Evolutionary conservation across 2,888 invertebrate species (phyloP).

Genomic region (Parasteatoda lunata): DNA sequence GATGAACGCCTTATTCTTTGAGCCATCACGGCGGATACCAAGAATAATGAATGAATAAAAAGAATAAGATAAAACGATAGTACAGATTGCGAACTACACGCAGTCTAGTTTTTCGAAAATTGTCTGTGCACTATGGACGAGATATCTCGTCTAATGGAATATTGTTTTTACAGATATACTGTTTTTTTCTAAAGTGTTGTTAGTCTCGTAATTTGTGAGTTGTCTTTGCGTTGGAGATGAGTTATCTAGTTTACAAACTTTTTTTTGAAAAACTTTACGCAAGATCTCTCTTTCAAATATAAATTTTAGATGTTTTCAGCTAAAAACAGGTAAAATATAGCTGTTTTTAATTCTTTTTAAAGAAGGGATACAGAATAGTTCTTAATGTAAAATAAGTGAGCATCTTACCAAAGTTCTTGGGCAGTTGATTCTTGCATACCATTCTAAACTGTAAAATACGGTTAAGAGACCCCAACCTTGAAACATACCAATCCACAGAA

Average conservation of each 20-base stretch:
- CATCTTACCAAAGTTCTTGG: constrained; percentile 73
- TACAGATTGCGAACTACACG: too few relatives aligned
- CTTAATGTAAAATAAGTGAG: background rate
- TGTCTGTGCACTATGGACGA: too few relatives aligned
- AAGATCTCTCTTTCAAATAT: background rate
- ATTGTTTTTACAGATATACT: too few relatives aligned
- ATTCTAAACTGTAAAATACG: constrained; percentile 89
- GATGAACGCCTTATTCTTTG: too few relatives aligned
- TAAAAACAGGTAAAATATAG: background rate
- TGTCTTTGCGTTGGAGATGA: background rate
- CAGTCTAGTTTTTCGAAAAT: too few relatives aligned
- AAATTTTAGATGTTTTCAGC: background rate
- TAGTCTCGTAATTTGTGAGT: background rate
- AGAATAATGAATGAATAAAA: too few relatives aligned
- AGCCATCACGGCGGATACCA: too few relatives aligned
- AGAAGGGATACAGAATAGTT: background rate
- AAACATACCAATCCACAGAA: constrained; percentile 87
- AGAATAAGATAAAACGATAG: too few relatives aligned
- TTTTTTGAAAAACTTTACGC: background rate
- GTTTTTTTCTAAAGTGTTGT: too few relatives aligned
- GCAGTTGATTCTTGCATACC: constrained; percentile 86
- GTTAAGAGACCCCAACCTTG: constrained; percentile 85
- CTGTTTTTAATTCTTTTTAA: background rate
- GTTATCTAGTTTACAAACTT: background rate
- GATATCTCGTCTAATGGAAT: too few relatives aligned